Evolutionary conservation across 2,888 invertebrate genomes (phyloP), one percentile per base, ranked within the genome.

Genomic region (Synanthedon tipuliformis): DNA sequence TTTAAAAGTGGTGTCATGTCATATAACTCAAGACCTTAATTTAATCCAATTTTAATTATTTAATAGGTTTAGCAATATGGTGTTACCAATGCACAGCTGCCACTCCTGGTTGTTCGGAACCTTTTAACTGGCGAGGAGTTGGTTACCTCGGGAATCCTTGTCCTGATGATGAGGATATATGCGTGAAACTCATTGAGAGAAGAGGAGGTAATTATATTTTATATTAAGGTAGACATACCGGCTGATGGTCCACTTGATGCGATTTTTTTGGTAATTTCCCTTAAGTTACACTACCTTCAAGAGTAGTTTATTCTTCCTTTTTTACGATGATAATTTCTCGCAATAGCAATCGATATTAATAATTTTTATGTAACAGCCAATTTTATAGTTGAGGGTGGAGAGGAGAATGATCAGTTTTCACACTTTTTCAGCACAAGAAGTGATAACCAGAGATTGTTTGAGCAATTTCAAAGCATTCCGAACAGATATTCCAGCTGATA

Each of bases 61-160:
- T 63, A 34, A 4, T 56, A 92, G 92, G 89, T 62, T 70, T 85
- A 50, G 89, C 91, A 45, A 85, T 95, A 67, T 95, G 95, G 91
- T 97, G 97, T 75, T 97, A 96, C 68, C 92, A 93, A 70, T 97
- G 97, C 73, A 94, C 94, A 15, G 93, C 95, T 7, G 95, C 95
- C 7, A 94, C 94, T 52, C 96, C 96, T 16, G 97, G 97, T 2
- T 97, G 97, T 80, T 93, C 91, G 15, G 91, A 92, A 45, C 91
- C 92, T 1, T 94, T 97, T 61, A 95, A 95, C 71, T 96, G 96
- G 95, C 88, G 91, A 53, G 90, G 90, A 1, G 78, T 90, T 18
- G 90, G 91, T 0, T 91, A 92, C 66, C 90, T 95, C 78, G 94
- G 95, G 8, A 92, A 92, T 67, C 90, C 92, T 3, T 97, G 97